These are phyloP conservation scores for Geotrypetes seraphini DNA, from an alignment of 2,797 vertebrate genomes.

Conservation along the genomic window DNA sequence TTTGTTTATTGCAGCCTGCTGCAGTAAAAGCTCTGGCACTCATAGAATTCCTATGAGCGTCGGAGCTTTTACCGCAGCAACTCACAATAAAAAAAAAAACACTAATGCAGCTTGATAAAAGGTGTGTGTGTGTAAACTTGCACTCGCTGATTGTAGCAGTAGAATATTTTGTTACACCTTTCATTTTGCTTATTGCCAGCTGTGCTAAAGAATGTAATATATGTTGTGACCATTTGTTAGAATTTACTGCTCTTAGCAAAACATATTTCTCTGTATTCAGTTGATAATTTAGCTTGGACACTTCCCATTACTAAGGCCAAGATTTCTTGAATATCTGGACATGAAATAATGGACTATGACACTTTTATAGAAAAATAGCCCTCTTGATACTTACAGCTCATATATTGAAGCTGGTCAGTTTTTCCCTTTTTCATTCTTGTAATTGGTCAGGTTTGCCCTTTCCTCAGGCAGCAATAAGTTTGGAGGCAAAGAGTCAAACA, in stretches of 20 bases:
- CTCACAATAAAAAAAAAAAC: too few species aligned
- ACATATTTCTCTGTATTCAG: background rate
- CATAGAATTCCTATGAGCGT: too few species aligned
- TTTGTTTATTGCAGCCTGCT: too few species aligned
- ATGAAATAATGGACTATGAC: background rate
- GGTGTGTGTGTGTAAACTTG: too few species aligned
- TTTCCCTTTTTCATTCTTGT: constrained; percentile 2
- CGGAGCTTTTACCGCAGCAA: too few species aligned
- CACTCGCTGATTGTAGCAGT: too few species aligned
- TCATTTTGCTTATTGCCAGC: background rate
- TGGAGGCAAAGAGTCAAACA: too few species aligned
- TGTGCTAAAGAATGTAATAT: background rate
- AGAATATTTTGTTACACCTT: background rate
- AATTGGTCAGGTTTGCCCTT: too few species aligned
- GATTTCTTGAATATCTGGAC: constrained; percentile 3
- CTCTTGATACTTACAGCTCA: background rate
- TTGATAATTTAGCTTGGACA: background rate
- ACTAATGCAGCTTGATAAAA: too few species aligned
- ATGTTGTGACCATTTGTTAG: background rate
- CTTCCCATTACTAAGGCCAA: background rate
- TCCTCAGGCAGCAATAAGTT: too few species aligned
- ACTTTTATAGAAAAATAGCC: background rate
- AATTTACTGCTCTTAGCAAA: background rate
- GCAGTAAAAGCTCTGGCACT: too few species aligned
- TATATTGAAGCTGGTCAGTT: background rate